Percentiles rank a stretch among this genome's conserved stretches.
Conservation (phyloP, 2,888 invertebrate genomes). For the Drosophila differens region DNA sequence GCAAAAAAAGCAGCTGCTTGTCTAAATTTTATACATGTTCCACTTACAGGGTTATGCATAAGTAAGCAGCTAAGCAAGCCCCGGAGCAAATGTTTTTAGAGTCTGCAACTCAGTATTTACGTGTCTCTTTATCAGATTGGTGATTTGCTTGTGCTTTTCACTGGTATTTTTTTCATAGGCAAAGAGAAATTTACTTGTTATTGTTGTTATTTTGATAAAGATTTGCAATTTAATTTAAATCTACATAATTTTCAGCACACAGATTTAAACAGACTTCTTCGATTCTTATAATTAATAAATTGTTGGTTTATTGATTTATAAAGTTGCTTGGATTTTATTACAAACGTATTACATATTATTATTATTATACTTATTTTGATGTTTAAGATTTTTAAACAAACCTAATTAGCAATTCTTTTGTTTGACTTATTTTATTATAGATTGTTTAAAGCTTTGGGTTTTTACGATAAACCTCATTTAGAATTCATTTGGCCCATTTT, state of each 20-base stretch:
- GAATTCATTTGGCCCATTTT: background rate
- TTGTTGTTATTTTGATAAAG: background rate
- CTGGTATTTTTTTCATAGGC: background rate
- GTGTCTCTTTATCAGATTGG: background rate
- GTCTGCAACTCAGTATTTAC: constrained; percentile 7
- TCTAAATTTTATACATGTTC: constrained; percentile 13
- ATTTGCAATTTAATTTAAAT: background rate
- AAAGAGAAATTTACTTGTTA: background rate
- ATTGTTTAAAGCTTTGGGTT: background rate
- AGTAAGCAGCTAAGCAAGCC: constrained; percentile 14
- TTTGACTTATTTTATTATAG: background rate
- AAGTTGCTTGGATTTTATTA: background rate
- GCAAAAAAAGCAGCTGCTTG: constrained; percentile 26
- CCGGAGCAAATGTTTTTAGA: background rate
- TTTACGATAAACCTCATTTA: background rate
- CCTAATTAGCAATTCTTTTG: background rate
- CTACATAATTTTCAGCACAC: background rate
- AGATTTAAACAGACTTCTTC: background rate
- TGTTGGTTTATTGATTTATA: background rate
- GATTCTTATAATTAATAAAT: background rate
- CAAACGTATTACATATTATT: background rate
- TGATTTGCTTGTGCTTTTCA: background rate
- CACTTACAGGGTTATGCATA: constrained; percentile 51
- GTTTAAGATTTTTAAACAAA: background rate
- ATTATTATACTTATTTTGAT: background rate